Conservation (phyloP, 2,113 vertebrate species). For the Todiramphus chloris region DNA sequence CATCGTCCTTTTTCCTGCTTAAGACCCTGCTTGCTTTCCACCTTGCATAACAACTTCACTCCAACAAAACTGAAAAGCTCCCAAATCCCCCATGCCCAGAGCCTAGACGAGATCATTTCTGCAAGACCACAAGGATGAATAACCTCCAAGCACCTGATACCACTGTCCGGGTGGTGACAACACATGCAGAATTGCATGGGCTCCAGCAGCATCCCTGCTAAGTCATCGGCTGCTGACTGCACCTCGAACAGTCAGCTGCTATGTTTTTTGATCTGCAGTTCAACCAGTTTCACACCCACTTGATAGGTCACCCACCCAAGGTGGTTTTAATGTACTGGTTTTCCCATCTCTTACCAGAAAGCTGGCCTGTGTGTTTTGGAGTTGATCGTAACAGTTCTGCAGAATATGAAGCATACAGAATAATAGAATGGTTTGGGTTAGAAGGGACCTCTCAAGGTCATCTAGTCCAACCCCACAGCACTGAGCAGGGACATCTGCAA, state of each 20-base stretch:
- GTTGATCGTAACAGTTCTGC: accelerated
- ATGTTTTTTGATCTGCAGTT: background rate
- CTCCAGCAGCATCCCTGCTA: background rate
- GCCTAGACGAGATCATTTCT: background rate
- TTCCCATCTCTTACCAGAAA: background rate
- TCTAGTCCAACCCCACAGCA: background rate
- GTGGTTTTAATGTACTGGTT: background rate
- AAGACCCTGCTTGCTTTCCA: background rate
- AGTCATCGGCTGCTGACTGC: accelerated
- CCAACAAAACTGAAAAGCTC: background rate
- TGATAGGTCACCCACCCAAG: background rate
- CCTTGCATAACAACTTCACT: no score
- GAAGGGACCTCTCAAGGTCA: background rate
- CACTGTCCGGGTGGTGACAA: background rate
- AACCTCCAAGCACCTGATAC: background rate
- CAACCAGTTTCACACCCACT: background rate
- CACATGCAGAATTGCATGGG: background rate
- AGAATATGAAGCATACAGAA: background rate
- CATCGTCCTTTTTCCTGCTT: background rate
- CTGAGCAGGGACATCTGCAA: background rate
- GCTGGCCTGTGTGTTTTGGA: background rate
- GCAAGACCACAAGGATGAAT: accelerated
- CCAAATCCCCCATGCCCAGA: background rate
- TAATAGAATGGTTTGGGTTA: background rate
- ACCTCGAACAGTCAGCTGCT: background rate